Evolutionary conservation across 2,888 invertebrate species (phyloP).

Genomic region (Conomelus anceps): DNA sequence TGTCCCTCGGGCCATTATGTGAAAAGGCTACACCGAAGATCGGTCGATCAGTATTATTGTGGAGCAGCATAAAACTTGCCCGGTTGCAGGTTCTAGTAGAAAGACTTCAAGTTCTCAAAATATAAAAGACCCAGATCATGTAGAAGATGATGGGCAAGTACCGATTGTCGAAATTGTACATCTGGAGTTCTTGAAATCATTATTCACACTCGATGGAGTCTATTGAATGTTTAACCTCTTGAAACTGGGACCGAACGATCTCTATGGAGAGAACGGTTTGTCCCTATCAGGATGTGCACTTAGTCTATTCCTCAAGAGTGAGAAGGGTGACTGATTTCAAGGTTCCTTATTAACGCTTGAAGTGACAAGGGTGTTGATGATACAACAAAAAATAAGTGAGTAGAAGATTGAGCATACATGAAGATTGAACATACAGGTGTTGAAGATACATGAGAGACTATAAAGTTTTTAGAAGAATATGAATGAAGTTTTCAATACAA

Average conservation of each 20-base stretch:
- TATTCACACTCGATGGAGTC: background rate
- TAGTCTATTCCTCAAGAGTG: too few species aligned
- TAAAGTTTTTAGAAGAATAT: too few species aligned
- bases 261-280: background rate
- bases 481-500: too few species aligned
- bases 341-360: too few species aligned
- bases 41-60: background rate
- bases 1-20: background rate
- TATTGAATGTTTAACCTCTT: background rate
- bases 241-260: background rate
- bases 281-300: too few species aligned
- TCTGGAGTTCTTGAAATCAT: background rate
- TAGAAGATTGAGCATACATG: too few species aligned
- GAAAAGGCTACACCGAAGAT: background rate
- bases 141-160: background rate
- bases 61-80: background rate
- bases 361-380: too few species aligned
- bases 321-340: too few species aligned
- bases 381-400: too few species aligned
- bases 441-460: too few species aligned
- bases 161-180: background rate
- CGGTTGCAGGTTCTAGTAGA: background rate
- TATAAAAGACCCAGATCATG: background rate
- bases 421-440: too few species aligned
- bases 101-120: background rate